Conservation (phyloP, 2,888 invertebrate species). For the Parasteatoda lunata region DNA sequence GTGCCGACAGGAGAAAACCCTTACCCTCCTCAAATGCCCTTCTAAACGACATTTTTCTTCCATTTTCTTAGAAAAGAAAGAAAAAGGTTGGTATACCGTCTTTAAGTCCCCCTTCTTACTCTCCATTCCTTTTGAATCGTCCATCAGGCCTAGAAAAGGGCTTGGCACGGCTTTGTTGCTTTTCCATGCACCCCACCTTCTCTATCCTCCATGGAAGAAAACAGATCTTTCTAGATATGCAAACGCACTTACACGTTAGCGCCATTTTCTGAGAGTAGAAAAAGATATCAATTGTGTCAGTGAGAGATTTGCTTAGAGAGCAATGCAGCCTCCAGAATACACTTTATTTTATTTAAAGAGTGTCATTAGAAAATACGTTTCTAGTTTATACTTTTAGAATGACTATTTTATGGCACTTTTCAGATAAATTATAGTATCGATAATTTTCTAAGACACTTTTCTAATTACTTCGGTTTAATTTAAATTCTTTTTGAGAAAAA, state of each 20-base stretch:
- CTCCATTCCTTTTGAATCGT: conserved; percentile 52
- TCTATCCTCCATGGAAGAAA: conserved; percentile 4
- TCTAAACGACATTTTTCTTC: conserved; percentile 65
- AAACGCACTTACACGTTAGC: conserved; percentile 57
- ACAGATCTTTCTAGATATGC: conserved; percentile 52
- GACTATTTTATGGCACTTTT: too few species aligned
- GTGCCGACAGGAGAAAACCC: conserved; percentile 65
- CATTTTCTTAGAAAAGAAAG: conserved; percentile 46
- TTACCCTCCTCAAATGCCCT: conserved; percentile 47
- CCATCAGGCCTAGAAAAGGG: conserved; percentile 61
- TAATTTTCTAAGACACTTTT: too few species aligned
- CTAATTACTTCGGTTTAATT: too few species aligned
- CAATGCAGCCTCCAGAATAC: too few species aligned
- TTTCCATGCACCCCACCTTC: not conserved
- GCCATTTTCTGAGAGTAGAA: conserved; percentile 37
- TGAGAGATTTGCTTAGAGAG: too few species aligned
- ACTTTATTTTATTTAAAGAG: too few species aligned
- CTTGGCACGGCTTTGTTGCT: conserved; percentile 36
- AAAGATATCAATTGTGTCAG: conserved; percentile 37
- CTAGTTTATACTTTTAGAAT: too few species aligned
- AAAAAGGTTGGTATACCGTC: conserved; percentile 34
- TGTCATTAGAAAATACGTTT: too few species aligned
- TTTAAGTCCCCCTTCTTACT: conserved; percentile 50
- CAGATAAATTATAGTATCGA: too few species aligned
- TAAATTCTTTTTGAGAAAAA: too few species aligned